Percentiles rank a stretch among this genome's conserved stretches.
phyloP scores from a whole-genome alignment of 2,797 vertebrate genomes.

The Podarcis lilfordi region DNA sequence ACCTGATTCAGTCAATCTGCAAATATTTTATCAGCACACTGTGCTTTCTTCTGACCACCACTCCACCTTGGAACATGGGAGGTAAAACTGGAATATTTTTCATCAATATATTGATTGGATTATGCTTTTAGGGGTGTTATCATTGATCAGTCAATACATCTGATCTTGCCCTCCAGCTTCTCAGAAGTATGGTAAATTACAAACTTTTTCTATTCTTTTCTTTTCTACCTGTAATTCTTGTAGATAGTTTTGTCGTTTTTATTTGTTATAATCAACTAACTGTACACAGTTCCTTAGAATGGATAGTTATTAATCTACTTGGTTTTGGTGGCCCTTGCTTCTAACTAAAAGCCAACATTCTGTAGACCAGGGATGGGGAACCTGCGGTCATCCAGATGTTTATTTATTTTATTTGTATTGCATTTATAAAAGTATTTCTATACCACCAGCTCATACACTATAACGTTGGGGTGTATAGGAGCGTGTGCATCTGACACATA shows the following conservation, averaged over 20 bases:
- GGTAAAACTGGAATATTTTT: background rate
- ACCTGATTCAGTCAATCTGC: constrained; percentile 45
- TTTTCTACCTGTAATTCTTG: background rate
- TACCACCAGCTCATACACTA: too few relatives aligned
- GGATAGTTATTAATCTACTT: background rate
- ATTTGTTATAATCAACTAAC: background rate
- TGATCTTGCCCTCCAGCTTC: constrained; percentile 35
- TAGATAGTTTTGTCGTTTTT: background rate
- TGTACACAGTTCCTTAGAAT: background rate
- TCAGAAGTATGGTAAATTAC: constrained; percentile 1
- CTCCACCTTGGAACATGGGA: constrained; percentile 40
- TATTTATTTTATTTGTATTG: too few relatives aligned
- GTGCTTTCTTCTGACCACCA: constrained; percentile 44
- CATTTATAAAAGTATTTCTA: too few relatives aligned
- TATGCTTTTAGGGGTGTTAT: constrained; percentile 51
- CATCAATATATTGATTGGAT: constrained; percentile 65
- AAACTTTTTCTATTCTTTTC: too few relatives aligned
- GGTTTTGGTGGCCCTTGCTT: background rate
- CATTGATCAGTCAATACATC: constrained; percentile 64
- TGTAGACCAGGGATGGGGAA: too few relatives aligned
- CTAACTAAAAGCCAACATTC: background rate
- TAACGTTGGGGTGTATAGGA: too few relatives aligned
- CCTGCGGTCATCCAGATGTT: too few relatives aligned
- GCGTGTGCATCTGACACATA: too few relatives aligned
- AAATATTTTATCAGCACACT: constrained; percentile 21